Percentiles rank a stretch among this genome's conserved stretches.
Evolutionary conservation across 2,113 vertebrate genomes (phyloP).

Genomic region (Callopanchax toddi): DNA sequence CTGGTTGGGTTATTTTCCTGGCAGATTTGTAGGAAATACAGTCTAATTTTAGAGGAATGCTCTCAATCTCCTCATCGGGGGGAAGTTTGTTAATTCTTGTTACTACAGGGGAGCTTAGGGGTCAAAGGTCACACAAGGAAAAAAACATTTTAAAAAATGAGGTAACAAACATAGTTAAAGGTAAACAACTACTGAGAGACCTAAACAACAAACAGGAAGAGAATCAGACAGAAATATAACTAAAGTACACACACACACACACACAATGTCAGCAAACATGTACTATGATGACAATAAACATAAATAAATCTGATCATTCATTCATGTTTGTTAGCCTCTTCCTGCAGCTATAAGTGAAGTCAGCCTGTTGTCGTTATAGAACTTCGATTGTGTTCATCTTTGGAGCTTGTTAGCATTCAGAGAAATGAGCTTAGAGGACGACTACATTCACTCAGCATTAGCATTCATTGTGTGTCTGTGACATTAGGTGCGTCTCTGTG

Average conservation of each 20-base stretch:
- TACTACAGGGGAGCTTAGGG: neutral
- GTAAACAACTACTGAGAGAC: neutral
- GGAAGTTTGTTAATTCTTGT: neutral
- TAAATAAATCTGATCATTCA: too few relatives aligned
- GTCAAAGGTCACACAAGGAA: neutral
- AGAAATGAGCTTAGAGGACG: slow-evolving; percentile 41
- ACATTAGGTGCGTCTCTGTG: slow-evolving; percentile 67
- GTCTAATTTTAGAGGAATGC: too few relatives aligned
- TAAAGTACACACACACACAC: too few relatives aligned
- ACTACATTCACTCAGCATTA: slow-evolving; percentile 61
- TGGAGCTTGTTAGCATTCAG: slow-evolving; percentile 54
- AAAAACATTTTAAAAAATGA: too few relatives aligned
- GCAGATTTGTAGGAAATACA: too few relatives aligned
- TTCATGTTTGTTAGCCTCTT: too few relatives aligned
- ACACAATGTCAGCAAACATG: neutral
- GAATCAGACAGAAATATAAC: too few relatives aligned
- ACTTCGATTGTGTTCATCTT: neutral
- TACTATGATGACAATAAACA: slow-evolving; percentile 7
- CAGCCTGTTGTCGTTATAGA: slow-evolving; percentile 1
- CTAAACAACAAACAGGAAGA: neutral
- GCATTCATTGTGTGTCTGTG: slow-evolving; percentile 65
- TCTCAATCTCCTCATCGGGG: neutral
- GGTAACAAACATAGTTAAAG: neutral
- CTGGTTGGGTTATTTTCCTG: too few relatives aligned
- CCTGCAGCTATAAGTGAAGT: too few relatives aligned